phyloP scores from a whole-genome alignment of 2,797 vertebrate species.

The Pseudotriccus pelzelni region DNA sequence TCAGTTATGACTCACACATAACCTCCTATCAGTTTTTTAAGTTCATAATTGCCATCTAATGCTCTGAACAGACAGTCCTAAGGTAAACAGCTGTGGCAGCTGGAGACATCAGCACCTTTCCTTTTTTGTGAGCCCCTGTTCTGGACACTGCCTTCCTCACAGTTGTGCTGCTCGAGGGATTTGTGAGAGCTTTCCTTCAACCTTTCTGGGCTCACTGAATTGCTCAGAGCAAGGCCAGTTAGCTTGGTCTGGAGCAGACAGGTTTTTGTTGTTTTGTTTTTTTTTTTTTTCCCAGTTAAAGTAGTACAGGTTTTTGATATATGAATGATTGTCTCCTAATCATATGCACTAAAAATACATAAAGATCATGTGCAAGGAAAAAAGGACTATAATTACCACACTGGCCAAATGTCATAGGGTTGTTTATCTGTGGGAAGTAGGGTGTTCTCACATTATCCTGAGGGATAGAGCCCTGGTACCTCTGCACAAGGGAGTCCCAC shows the following conservation, averaged over 20 bases:
- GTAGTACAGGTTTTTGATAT: neutral
- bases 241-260: neutral
- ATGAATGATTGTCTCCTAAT: neutral
- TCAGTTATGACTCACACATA: neutral
- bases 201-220: neutral
- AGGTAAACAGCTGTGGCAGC: neutral
- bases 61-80: neutral
- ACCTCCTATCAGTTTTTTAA: neutral
- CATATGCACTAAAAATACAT: neutral
- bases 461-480: neutral
- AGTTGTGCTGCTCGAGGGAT: neutral
- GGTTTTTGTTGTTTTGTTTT: too few species aligned
- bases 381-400: neutral
- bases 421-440: neutral
- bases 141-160: accelerated
- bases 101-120: neutral
- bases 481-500: neutral
- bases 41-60: neutral
- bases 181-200: neutral
- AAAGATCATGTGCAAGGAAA: neutral
- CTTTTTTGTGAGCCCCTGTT: neutral
- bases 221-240: neutral
- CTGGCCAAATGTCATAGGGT: neutral
- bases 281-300: neutral
- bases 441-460: neutral